Percentiles rank a stretch among this genome's conserved stretches.
Conservation (phyloP, 2,888 invertebrate species). For the Spilosoma lubricipeda region DNA sequence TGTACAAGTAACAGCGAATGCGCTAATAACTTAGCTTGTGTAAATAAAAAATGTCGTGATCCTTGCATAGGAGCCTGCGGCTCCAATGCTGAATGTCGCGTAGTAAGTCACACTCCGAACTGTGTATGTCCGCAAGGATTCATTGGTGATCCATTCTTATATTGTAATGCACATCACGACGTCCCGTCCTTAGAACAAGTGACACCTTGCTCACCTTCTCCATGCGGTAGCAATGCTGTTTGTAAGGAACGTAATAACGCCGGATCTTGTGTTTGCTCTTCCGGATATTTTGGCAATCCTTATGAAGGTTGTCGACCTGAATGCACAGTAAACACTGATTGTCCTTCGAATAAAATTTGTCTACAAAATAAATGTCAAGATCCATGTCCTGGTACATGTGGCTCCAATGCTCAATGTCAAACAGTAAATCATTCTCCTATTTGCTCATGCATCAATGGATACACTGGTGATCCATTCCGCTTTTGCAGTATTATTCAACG, state of each 20-base stretch:
- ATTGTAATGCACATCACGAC: constrained; percentile 82
- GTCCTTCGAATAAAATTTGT: constrained; percentile 90
- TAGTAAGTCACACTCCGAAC: constrained; percentile 90
- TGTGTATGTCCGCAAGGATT: constrained; percentile 89
- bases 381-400: constrained; percentile 92
- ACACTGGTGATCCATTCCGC: constrained; percentile 87
- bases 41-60: constrained; percentile 90
- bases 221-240: constrained; percentile 91
- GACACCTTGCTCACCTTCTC: constrained; percentile 89
- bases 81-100: constrained; percentile 89
- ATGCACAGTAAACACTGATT: constrained; percentile 91
- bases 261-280: constrained; percentile 90
- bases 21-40: constrained; percentile 88
- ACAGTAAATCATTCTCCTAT: constrained; percentile 90
- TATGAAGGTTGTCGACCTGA: constrained; percentile 91
- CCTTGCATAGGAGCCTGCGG: constrained; percentile 92
- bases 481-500: constrained; percentile 69
- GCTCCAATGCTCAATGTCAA: constrained; percentile 90
- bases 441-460: constrained; percentile 89
- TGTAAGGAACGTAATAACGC: constrained; percentile 89
- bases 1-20: constrained; percentile 91
- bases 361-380: constrained; percentile 91
- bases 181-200: constrained; percentile 70
- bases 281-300: constrained; percentile 88
- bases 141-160: constrained; percentile 90